Base-by-base conservation (phyloP, 2,888 invertebrate species). In the Phoronis australis region DNA sequence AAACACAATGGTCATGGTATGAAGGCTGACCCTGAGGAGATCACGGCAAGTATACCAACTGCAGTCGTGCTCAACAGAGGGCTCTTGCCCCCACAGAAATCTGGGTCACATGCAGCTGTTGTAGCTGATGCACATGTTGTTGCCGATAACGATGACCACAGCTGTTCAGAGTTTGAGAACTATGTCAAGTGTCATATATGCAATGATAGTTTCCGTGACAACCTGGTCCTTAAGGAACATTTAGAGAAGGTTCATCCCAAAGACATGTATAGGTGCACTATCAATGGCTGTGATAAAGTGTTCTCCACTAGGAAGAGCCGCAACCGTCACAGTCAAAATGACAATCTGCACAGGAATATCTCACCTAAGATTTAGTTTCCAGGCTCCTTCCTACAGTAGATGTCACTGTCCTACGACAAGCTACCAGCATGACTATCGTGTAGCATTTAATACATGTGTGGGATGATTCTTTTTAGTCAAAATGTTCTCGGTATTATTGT, bases 241-340 rank as follows among this genome's bases (percentile, higher is more conserved):
- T 87, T 86, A 78, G 86, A 87, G 74, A 81, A 80, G 55, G 78
- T 82, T 43, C 88, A 88, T 69, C 81, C 83, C 50, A 71, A 75
- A 57, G 85, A 87, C 50, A 83, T 87, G 78, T 85, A 85, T 65
- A 82, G 84, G 55, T 89, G 89, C 78, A 84, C 85, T n/a, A 80
- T 87, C 44, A 82, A 82, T 50, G 87, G 87, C 15, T 88, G 89
- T 76, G 84, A 84, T 44, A 85, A 87, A 62, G 84, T 87, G 42
- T 90, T 89, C 77, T 84, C 86, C 53, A 87, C 88, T 12, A 82
- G 86, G 61, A 87, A 87, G 56, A 85, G 86, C 59, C 82, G 89
- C 54, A 88, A 88, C 70, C 81, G 84, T 43, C 89, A 89, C 76
- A 84, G 85, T 52, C 86, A 87, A 64, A 83, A 84, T 60, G 85